Evolutionary conservation across 2,888 invertebrate genomes (phyloP), one percentile per base, ranked within the genome.

Genomic region (Polydrusus pterygomalis): DNA sequence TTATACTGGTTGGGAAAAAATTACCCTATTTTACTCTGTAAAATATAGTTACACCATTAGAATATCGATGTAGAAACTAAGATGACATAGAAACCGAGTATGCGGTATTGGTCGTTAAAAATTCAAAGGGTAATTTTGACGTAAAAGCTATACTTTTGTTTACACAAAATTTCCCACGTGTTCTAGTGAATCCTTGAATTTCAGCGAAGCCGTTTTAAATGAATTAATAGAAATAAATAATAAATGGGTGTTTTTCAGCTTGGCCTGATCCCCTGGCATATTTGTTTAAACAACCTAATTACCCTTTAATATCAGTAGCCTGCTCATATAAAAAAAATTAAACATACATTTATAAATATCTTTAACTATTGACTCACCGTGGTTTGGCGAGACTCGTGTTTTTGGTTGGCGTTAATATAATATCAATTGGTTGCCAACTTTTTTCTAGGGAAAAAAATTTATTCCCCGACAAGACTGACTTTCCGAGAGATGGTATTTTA

Each of bases 121-220:
- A 62, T 51, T 49, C 0, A 63, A 63, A 17, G 11, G 0, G 7
- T 10, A 25, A 1, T 17, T 51, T 30, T 51, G 67, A 60, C 38
- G 58, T 60, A 38, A 56, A 30, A 60, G 17, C 10, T 9, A 38
- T 40, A 40, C 11, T 54, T 6, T 38, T 38, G 13, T 15, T 38
- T n/a, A n/a, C 34, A n/a, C 15, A 15, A 30, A 54, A n/a, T n/a
- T 58, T 58, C 9, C n/a, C 30, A 56, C 18, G 25, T 58, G 34
- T 58, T 58, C 58, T 17, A 7, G 10, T 17, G 17, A 58, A 34
- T 17, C 58, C 58, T 60, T 60, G 17, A 60, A 38, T 38, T 60
- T 60, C 38, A 60, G n/a, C 13, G 58, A 58, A 58, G 13, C 15
- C 15, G 58, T 38, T n/a, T n/a, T 60, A 18, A 54, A 58, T 10